Conservation (phyloP, 1,140 invertebrate species). For the Apis laboriosa region DNA sequence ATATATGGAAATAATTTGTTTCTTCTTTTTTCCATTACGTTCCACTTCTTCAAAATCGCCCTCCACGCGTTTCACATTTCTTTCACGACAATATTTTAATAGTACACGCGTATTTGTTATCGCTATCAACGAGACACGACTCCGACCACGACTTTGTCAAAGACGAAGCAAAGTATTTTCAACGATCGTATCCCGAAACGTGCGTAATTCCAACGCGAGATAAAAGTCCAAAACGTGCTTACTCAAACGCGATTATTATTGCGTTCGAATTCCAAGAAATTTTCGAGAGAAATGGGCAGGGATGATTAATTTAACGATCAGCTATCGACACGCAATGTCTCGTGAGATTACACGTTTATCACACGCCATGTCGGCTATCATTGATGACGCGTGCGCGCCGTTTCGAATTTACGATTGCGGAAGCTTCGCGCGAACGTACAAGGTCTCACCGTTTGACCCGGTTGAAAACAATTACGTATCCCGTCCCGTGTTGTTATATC, state of each 20-base stretch:
- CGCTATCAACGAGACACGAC: too few species aligned
- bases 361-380: background rate
- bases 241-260: background rate
- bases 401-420: slow-evolving; percentile 13
- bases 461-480: slow-evolving; percentile 44
- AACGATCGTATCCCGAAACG: too few species aligned
- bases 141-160: background rate
- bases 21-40: too few species aligned
- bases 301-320: background rate
- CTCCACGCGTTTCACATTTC: too few species aligned
- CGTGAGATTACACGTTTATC: background rate
- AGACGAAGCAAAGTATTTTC: background rate
- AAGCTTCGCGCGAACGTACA: slow-evolving; percentile 15
- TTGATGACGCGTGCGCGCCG: background rate
- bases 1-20: too few species aligned
- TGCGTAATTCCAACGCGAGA: background rate
- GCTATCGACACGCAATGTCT: background rate
- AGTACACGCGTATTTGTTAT: too few species aligned
- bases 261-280: too few species aligned
- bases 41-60: too few species aligned
- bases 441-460: slow-evolving; percentile 43
- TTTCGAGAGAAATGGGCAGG: too few species aligned
- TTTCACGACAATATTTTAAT: too few species aligned
- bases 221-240: background rate
- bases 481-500: background rate